These are phyloP conservation scores for Sebastes aleutianus DNA, from an alignment of 2,797 vertebrate species.

Conservation along the genomic window DNA sequence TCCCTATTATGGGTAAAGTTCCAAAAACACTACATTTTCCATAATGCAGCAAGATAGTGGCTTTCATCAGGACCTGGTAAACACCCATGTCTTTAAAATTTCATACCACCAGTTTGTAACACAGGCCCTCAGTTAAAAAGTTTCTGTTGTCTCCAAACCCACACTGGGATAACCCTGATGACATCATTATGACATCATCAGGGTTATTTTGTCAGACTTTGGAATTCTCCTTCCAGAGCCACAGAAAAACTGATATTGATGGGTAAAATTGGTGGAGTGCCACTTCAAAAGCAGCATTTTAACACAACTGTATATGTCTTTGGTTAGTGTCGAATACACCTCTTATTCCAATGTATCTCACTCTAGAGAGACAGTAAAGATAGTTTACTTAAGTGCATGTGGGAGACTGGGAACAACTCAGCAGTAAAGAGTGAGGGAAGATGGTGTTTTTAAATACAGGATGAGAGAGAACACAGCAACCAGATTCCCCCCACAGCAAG, in stretches of 20 bases:
- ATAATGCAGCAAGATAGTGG: no score
- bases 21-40: no score
- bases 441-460: conserved; percentile 20
- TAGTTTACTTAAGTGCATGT: conserved; percentile 2
- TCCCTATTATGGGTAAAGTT: no score
- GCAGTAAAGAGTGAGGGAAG: conserved; percentile 22
- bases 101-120: not conserved
- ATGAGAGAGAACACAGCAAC: conserved; percentile 2
- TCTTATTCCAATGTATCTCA: not conserved
- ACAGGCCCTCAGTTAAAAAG: not conserved
- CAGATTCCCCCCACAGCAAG: conserved; percentile 19
- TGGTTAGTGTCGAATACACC: not conserved
- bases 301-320: not conserved
- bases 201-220: not conserved
- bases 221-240: not conserved
- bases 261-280: not conserved
- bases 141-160: not conserved
- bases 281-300: not conserved
- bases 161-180: not conserved
- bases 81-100: no score
- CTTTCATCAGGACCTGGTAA: no score
- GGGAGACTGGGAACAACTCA: conserved; percentile 24
- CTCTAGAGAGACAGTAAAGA: not conserved
- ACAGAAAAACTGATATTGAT: not conserved
- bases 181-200: not conserved